A percentile compares a stretch with the other conserved stretches of the same genome.
Evolutionary conservation across 2,797 vertebrate genomes (phyloP).

Genomic region (Fundulus diaphanus): DNA sequence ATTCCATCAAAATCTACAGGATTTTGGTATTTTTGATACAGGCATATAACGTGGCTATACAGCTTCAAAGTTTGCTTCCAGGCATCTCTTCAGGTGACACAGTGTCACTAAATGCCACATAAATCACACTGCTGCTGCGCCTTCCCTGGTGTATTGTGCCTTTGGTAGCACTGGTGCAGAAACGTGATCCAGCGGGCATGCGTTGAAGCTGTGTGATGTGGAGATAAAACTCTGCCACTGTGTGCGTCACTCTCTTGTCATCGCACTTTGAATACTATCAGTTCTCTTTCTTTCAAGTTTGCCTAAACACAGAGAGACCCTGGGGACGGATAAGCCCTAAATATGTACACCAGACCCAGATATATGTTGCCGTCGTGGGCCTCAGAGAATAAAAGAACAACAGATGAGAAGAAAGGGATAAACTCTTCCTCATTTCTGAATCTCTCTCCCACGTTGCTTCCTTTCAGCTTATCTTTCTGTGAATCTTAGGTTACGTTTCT

Average conservation of each 20-base stretch:
- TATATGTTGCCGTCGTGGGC: slow-evolving; percentile 58
- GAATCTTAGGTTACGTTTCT: slow-evolving; percentile 30
- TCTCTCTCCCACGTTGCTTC: slow-evolving; percentile 46
- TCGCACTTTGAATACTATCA: slow-evolving; percentile 78
- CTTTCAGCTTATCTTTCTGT: slow-evolving; percentile 19
- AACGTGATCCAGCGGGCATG: slow-evolving; percentile 58
- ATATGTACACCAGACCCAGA: slow-evolving; percentile 52
- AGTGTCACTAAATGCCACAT: not conserved
- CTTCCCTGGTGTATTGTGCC: not conserved
- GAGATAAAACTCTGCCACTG: slow-evolving; percentile 68
- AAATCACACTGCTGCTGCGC: not conserved
- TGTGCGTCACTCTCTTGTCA: slow-evolving; percentile 79
- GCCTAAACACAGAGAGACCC: slow-evolving; percentile 71
- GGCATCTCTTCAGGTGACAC: not conserved
- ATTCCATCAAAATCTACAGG: too few relatives aligned
- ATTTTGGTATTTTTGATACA: too few relatives aligned
- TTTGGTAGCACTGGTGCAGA: slow-evolving; percentile 33
- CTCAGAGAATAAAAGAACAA: slow-evolving; percentile 58
- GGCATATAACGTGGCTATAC: too few relatives aligned
- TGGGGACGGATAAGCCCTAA: slow-evolving; percentile 59
- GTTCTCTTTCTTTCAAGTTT: slow-evolving; percentile 76
- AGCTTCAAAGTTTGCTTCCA: not conserved
- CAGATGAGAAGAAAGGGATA: slow-evolving; percentile 57
- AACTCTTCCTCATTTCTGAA: slow-evolving; percentile 63
- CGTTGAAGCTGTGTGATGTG: slow-evolving; percentile 64